A percentile compares a stretch with the other conserved stretches of the same genome.
phyloP scores from a whole-genome alignment of 2,797 vertebrate species.

The Enteromius fasciolatus region DNA sequence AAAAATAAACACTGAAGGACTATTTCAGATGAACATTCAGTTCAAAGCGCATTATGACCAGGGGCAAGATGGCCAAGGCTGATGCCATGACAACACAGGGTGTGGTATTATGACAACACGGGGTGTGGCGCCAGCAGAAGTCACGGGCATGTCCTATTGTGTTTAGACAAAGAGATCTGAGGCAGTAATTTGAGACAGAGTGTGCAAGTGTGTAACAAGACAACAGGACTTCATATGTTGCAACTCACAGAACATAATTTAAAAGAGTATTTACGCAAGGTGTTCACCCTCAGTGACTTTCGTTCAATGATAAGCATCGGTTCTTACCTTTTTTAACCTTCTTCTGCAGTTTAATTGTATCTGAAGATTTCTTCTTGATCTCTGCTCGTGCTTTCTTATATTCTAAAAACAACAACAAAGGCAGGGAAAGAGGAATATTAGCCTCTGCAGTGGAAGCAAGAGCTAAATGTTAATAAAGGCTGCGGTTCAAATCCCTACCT shows the following conservation, averaged over 20 bases:
- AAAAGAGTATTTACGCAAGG: slow-evolving; percentile 19
- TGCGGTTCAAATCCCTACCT: background rate
- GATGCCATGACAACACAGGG: slow-evolving; percentile 29
- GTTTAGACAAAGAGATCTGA: slow-evolving; percentile 39
- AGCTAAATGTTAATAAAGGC: background rate
- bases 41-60: background rate
- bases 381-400: slow-evolving; percentile 84
- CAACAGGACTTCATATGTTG: slow-evolving; percentile 10
- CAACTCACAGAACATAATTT: slow-evolving; percentile 2
- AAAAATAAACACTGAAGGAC: background rate
- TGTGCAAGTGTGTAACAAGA: slow-evolving; percentile 14
- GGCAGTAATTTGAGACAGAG: slow-evolving; percentile 19
- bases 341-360: slow-evolving; percentile 87
- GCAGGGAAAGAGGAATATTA: background rate
- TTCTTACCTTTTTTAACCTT: slow-evolving; percentile 85
- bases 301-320: background rate
- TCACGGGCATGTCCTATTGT: slow-evolving; percentile 39
- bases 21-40: background rate
- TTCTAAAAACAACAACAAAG: slow-evolving; percentile 66
- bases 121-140: slow-evolving; percentile 51
- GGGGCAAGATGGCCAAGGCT: slow-evolving; percentile 7
- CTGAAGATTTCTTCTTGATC: slow-evolving; percentile 87
- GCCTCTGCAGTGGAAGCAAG: background rate
- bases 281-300: background rate
- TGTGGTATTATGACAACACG: slow-evolving; percentile 13